Percentiles rank a stretch among this genome's conserved stretches.
Evolutionary conservation across 2,888 invertebrate species (phyloP).

Genomic region (Tetramorium bicarinatum): DNA sequence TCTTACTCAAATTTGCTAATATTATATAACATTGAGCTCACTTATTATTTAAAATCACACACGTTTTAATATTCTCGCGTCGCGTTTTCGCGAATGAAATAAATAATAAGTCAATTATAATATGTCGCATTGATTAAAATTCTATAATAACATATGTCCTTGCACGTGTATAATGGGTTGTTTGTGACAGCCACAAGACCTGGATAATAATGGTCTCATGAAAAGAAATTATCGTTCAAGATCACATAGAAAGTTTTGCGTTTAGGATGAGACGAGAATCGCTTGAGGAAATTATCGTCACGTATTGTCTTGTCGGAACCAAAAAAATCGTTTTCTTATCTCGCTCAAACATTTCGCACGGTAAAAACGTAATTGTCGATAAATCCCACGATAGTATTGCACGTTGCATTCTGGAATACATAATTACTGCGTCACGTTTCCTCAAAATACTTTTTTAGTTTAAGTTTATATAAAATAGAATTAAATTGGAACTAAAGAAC

Average conservation of each 20-base stretch:
- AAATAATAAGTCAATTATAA: slow-evolving; percentile 50
- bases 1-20: slow-evolving; percentile 1
- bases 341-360: slow-evolving; percentile 8
- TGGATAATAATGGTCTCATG: not conserved
- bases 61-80: not conserved
- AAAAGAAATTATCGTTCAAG: not conserved
- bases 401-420: not conserved
- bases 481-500: not conserved
- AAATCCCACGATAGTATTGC: not conserved
- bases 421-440: not conserved
- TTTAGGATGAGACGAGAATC: not conserved
- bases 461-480: not conserved
- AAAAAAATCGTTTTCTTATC: not conserved
- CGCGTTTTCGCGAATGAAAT: not conserved
- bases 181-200: not conserved
- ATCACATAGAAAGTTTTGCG: not conserved
- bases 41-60: not conserved
- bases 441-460: not conserved
- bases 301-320: not conserved
- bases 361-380: not conserved
- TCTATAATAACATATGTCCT: not conserved
- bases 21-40: slow-evolving; percentile 14
- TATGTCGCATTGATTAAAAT: slow-evolving; percentile 50
- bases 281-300: not conserved
- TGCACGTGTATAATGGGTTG: not conserved